A percentile compares a stretch with the other conserved stretches of the same genome.
Evolutionary conservation across 2,888 invertebrate species (phyloP).

Genomic region (Stenodera caucasica): DNA sequence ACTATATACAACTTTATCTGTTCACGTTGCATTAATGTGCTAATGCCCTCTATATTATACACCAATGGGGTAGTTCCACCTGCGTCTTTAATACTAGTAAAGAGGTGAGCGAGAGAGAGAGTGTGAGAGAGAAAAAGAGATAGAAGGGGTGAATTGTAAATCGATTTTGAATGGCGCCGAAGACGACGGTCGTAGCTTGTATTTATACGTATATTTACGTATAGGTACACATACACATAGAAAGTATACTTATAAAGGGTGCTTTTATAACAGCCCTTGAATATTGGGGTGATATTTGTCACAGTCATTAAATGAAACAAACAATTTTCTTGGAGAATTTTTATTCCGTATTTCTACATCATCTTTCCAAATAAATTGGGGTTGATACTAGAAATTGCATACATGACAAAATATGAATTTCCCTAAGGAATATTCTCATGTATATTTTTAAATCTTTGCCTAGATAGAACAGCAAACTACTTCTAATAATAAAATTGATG

Average conservation of each 20-base stretch:
- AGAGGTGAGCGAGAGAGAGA: not conserved
- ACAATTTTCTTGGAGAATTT: not conserved
- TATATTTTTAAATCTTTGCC: too few relatives aligned
- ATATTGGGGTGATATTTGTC: not conserved
- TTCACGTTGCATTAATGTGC: constrained; percentile 43
- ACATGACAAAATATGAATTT: too few relatives aligned
- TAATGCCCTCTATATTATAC: constrained; percentile 38
- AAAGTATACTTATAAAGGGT: not conserved
- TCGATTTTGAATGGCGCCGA: constrained; percentile 7
- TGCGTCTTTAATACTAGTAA: constrained; percentile 31
- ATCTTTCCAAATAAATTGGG: too few relatives aligned
- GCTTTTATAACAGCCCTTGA: not conserved
- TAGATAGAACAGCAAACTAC: too few relatives aligned
- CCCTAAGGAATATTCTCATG: too few relatives aligned
- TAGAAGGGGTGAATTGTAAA: constrained; percentile 5
- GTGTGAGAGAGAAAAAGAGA: not conserved
- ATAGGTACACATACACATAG: not conserved
- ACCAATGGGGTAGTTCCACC: constrained; percentile 36
- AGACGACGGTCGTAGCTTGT: not conserved
- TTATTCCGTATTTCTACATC: too few relatives aligned
- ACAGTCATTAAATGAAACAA: not conserved
- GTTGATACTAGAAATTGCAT: too few relatives aligned
- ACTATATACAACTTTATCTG: constrained; percentile 29
- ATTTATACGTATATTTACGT: not conserved
- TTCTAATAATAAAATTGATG: too few relatives aligned